Conservation (phyloP, 35 echinoderm and acorn worm species). For the Stichopus chloronotus region DNA sequence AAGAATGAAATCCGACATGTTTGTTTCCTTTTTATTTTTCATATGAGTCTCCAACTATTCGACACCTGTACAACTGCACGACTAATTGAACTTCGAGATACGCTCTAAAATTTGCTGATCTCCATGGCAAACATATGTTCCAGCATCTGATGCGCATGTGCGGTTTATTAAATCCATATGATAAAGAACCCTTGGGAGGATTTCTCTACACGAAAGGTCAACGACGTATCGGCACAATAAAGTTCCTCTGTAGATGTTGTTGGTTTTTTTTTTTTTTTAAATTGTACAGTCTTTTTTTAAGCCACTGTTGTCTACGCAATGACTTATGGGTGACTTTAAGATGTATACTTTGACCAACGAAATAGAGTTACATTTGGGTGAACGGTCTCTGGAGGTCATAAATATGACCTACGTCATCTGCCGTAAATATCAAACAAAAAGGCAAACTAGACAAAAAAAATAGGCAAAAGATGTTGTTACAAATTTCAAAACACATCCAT, state of each 20-base stretch:
- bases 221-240: neutral
- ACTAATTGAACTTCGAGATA: neutral
- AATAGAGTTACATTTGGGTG: too few relatives aligned
- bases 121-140: neutral
- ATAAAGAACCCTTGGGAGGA: neutral
- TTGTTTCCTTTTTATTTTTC: neutral
- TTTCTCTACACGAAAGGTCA: neutral
- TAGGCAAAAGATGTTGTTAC: too few relatives aligned
- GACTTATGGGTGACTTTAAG: too few relatives aligned
- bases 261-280: neutral
- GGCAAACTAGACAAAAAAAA: too few relatives aligned
- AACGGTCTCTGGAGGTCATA: too few relatives aligned
- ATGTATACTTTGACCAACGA: too few relatives aligned
- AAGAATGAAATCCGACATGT: neutral
- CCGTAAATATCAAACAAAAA: too few relatives aligned
- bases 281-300: neutral
- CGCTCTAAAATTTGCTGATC: neutral
- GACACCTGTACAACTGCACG: neutral
- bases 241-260: neutral
- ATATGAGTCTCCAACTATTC: neutral
- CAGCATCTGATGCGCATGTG: neutral
- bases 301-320: too few relatives aligned
- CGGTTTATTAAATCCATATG: neutral
- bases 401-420: too few relatives aligned
- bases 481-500: too few relatives aligned